Base-by-base conservation (phyloP, 2,797 vertebrate species). In the Sebastes kiyomatsui region DNA sequence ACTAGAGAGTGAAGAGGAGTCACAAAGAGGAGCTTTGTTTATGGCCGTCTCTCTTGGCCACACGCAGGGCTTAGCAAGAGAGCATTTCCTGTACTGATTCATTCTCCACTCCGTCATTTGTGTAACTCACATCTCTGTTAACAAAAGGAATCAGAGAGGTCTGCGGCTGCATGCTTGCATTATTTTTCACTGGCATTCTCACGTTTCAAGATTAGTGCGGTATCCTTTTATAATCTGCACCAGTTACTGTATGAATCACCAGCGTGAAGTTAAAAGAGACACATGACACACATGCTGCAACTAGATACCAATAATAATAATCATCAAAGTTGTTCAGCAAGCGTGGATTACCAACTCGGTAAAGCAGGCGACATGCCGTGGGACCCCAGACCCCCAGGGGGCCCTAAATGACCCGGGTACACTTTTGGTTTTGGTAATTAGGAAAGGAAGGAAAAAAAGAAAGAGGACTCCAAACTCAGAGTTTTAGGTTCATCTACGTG, bases 11-110 rank as follows among this genome's bases (percentile, higher is more conserved):
- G 88, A 91, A 80, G 83, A 85, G 82, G 82, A 89, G 84, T 85
- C 90, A 95, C 94, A 95, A 94, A 94, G 94, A 93, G 82, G 80
- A 90, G 75, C 92, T 94, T 95, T 95, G 95, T 95, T 96, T 96
- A 95, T 88, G 85, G 80, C 79, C 87, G 88, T 91, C 89, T 92
- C 91, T 95, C 90, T 94, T 91, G 93, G 91, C 94, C 94, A 95
- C 93, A 95, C 90, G 91, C 92, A 88, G 88, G 90, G 90, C 88
- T 94, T 88, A 94, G 91, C 87, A 83, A 92, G 90, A 92, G 91
- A 94, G 88, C 91, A 93, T 95, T 96, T 95, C 94, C 95, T 96
- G 90, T 86, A 75, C 92, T 94, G 89, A 95, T 93, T 93, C 91
- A 92, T 93, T 87, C 88, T 90, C 85, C 82, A 75, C 87, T 84